Percentiles rank a stretch among this genome's conserved stretches.
Conservation (phyloP, 2,113 vertebrate species). For the Myxocyprinus asiaticus region DNA sequence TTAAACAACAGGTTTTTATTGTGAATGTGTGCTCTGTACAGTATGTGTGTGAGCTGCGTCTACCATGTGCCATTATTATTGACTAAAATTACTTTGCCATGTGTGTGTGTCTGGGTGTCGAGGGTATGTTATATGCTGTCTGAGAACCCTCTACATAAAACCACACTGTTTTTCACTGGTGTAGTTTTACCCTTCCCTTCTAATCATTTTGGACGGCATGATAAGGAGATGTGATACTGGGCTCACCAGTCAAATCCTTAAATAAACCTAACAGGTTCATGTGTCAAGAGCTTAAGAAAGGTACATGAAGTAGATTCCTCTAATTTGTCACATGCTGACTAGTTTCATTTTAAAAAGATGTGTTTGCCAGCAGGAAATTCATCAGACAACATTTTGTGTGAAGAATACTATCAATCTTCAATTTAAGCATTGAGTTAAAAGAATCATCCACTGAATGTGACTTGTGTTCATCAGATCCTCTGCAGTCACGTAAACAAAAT, state of each 20-base stretch:
- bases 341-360: constrained; percentile 7
- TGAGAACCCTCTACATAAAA: too few relatives aligned
- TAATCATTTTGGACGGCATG: constrained; percentile 1
- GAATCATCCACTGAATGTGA: not conserved
- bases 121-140: too few relatives aligned
- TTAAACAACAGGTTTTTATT: not conserved
- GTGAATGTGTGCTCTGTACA: too few relatives aligned
- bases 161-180: too few relatives aligned
- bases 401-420: not conserved
- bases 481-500: not conserved
- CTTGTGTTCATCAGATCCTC: not conserved
- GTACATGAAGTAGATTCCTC: constrained; percentile 18
- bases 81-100: not conserved
- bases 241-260: constrained; percentile 7
- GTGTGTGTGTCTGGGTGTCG: too few relatives aligned
- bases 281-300: not conserved
- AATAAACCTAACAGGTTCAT: too few relatives aligned
- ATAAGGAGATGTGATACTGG: not conserved
- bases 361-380: not conserved
- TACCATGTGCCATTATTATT: not conserved
- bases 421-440: constrained; percentile 1
- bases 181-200: not conserved
- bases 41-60: not conserved
- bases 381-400: constrained; percentile 17
- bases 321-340: constrained; percentile 3